phyloP scores from a whole-genome alignment of 2,113 vertebrate genomes.

The Vidua macroura region DNA sequence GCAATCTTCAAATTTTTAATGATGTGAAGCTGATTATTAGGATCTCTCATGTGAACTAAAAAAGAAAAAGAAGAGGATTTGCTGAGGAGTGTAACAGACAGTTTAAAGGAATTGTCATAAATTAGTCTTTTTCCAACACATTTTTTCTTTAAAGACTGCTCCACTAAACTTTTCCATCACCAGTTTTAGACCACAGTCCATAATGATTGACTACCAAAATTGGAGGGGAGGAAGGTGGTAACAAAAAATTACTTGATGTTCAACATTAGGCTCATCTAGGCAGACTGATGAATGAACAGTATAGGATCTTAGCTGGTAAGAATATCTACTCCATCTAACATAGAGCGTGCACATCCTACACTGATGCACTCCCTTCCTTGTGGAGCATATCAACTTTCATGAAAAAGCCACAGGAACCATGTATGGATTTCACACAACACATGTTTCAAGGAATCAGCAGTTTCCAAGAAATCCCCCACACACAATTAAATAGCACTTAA shows the following conservation, averaged over 20 bases:
- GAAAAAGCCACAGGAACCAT: not conserved
- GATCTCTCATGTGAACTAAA: constrained; percentile 91
- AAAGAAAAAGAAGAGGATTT: not conserved
- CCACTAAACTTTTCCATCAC: not conserved
- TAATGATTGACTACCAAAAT: not conserved
- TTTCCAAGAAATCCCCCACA: not conserved
- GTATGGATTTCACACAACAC: not conserved
- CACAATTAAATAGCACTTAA: not conserved
- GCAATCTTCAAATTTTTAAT: constrained; percentile 95
- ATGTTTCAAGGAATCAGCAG: not conserved
- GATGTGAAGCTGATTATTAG: constrained; percentile 93
- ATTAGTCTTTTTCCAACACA: not conserved
- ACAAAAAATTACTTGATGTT: not conserved
- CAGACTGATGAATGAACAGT: not conserved
- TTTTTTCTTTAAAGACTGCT: not conserved
- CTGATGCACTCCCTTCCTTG: not conserved
- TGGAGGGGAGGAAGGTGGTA: fast-evolving
- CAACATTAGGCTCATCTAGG: not conserved
- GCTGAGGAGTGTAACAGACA: not conserved
- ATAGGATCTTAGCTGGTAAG: not conserved
- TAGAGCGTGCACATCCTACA: fast-evolving
- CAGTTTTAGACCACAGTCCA: not conserved
- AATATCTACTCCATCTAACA: not conserved
- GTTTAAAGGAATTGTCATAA: not conserved
- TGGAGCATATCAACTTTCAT: fast-evolving